Base-by-base conservation (phyloP, 1,140 invertebrate species). In the Drosophila melanica region DNA sequence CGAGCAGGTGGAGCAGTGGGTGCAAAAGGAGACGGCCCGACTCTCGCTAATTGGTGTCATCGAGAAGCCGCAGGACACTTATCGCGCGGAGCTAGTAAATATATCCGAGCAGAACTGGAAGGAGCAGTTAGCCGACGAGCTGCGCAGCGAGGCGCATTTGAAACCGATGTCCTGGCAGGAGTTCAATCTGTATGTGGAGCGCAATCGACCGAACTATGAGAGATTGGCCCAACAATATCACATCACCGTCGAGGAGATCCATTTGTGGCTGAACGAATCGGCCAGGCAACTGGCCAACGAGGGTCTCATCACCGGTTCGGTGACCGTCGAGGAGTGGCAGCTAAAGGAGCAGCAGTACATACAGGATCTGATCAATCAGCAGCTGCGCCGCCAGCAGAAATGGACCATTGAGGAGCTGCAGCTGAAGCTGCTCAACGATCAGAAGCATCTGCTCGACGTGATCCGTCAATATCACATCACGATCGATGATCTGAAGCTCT, bases 1-100 rank as follows among this genome's bases (percentile, higher is more conserved):
- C 10, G 90, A 91, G 18, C 90, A 91, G 60, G 89, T 91, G 1
- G 89, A 91, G 37, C 73, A 78, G 20, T 91, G 90, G 90, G 85
- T 92, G 12, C 79, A 90, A 54, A 82, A 85, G 33, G 90, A 92
- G 54, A 79, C 84, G 0, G 85, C 85, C 3, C 70, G 90, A 2
- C 65, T 92, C 5, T 84, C 90, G 7, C 57, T 90, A 0, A 78
- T 91, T 6, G 86, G 90, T 4, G 75, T 78, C 0, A 85, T 91
- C 12, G 74, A 90, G 6, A 77, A 87, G 9, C 90, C 86, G 0
- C 58, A 85, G 18, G 48, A 78, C n/a, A 76, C 79, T 39, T 44
- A 55, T 1, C 64, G 65, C 14, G 70, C 90, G 14, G 75, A 90
- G 57, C 79, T 77, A 5, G 54, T 65, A 4, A 76, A 67, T 16